A percentile compares a stretch with the other conserved stretches of the same genome.
Evolutionary conservation across 2,888 invertebrate species (phyloP).

Genomic region (Parasteatoda lunata): DNA sequence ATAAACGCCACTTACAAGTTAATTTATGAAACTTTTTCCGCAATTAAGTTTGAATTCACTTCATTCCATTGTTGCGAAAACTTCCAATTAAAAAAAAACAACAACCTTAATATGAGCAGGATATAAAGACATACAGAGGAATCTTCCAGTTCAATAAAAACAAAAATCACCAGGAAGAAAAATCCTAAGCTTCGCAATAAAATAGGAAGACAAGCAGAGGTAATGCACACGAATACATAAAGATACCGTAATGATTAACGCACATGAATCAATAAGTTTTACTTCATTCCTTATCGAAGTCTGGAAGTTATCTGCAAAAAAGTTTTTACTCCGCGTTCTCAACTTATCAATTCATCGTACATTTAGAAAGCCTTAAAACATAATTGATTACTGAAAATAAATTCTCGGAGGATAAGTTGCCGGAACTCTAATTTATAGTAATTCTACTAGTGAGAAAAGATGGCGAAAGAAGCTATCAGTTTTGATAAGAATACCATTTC

Average conservation of each 20-base stretch:
- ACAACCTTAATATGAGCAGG: too few relatives aligned
- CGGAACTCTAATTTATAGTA: neutral
- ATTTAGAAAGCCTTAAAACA: slow-evolving; percentile 26
- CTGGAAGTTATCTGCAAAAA: neutral
- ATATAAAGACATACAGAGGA: too few relatives aligned
- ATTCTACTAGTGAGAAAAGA: slow-evolving; percentile 27
- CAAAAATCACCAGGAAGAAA: too few relatives aligned
- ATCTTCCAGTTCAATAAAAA: too few relatives aligned
- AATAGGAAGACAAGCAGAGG: neutral
- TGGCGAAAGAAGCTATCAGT: slow-evolving; percentile 3
- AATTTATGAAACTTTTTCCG: too few relatives aligned
- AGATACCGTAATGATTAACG: slow-evolving; percentile 3
- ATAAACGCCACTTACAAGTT: too few relatives aligned
- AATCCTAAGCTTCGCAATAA: neutral
- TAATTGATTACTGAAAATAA: slow-evolving; percentile 38
- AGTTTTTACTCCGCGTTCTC: neutral
- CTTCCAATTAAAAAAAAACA: too few relatives aligned
- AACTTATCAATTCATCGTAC: slow-evolving; percentile 41
- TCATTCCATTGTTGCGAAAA: too few relatives aligned
- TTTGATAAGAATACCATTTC: slow-evolving; percentile 55
- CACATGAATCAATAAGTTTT: neutral
- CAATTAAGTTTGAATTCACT: too few relatives aligned
- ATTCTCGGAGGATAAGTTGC: slow-evolving; percentile 4
- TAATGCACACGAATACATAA: slow-evolving; percentile 23
- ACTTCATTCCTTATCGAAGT: slow-evolving; percentile 21